Percentiles rank a stretch among this genome's conserved stretches.
Evolutionary conservation across 2,113 vertebrate species (phyloP).

Genomic region (Potamarius usumacintae): DNA sequence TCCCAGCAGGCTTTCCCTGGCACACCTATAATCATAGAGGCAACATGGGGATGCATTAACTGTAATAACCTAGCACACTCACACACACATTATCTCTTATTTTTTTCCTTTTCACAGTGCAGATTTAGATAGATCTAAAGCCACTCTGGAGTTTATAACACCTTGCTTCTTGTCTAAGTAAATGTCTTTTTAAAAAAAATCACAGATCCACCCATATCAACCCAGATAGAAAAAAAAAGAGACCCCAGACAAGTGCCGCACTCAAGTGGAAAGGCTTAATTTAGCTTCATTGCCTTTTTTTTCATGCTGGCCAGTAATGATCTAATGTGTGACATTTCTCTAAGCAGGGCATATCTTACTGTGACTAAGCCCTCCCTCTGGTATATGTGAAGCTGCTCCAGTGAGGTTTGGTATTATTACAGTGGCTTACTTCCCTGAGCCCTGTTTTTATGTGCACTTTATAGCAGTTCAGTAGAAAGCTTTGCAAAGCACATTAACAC

Average conservation of each 20-base stretch:
- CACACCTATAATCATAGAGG: slow-evolving; percentile 24
- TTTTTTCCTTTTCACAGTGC: neutral
- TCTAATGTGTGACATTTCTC: slow-evolving; percentile 38
- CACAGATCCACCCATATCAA: neutral
- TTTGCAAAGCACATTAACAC: slow-evolving; percentile 28
- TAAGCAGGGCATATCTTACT: slow-evolving; percentile 24
- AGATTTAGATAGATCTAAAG: slow-evolving; percentile 10
- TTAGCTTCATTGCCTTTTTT: slow-evolving; percentile 21
- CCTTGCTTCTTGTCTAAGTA: neutral
- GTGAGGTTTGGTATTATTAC: slow-evolving; percentile 25
- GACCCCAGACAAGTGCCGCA: neutral
- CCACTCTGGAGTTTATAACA: neutral
- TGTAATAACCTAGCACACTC: slow-evolving; percentile 31
- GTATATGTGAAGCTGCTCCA: slow-evolving; percentile 28
- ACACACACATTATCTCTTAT: neutral
- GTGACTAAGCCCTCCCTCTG: slow-evolving; percentile 22
- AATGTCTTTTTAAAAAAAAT: neutral
- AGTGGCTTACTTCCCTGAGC: slow-evolving; percentile 20
- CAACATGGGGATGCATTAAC: slow-evolving; percentile 34
- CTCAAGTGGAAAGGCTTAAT: slow-evolving; percentile 26
- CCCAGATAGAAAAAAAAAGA: neutral
- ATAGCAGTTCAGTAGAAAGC: slow-evolving; percentile 16
- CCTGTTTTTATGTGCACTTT: slow-evolving; percentile 27
- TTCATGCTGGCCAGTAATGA: slow-evolving; percentile 32
- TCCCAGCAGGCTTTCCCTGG: slow-evolving; percentile 44